Evolutionary conservation across 2,888 invertebrate species (phyloP).

Genomic region (Resseliella maxima): DNA sequence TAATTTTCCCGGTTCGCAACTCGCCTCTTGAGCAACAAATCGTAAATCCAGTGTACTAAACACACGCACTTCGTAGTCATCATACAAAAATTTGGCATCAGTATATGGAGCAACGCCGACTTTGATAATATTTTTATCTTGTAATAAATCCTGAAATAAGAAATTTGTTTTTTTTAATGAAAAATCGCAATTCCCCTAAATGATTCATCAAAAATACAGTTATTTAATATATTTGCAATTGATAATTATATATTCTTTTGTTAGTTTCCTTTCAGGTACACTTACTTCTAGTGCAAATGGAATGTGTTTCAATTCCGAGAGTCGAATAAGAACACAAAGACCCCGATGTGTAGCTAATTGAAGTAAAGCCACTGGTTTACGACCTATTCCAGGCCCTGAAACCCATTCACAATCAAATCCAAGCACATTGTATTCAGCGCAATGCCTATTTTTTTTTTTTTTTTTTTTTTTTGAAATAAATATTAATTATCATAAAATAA

Average conservation of each 20-base stretch:
- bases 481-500: conserved; percentile 49
- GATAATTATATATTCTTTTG: too few species aligned
- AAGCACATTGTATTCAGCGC: conserved; percentile 69
- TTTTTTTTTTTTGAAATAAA: not conserved
- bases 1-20: conserved; percentile 71
- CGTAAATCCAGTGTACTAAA: conserved; percentile 76
- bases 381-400: conserved; percentile 69
- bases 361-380: conserved; percentile 75
- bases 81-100: conserved; percentile 75
- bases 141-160: conserved; percentile 70
- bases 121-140: conserved; percentile 76
- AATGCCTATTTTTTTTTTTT: conserved; percentile 61
- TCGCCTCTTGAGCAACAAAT: conserved; percentile 70
- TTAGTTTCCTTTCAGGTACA: too few species aligned
- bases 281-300: conserved; percentile 73
- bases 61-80: conserved; percentile 74
- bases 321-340: conserved; percentile 76
- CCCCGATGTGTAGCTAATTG: conserved; percentile 78
- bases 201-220: not conserved
- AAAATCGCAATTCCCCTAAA: not conserved
- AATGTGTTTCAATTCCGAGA: conserved; percentile 72
- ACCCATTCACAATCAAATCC: conserved; percentile 90
- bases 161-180: conserved; percentile 56
- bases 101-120: conserved; percentile 79
- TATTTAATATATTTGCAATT: conserved; percentile 69